phyloP scores from a whole-genome alignment of 2,113 vertebrate genomes.

The Carollia perspicillata region DNA sequence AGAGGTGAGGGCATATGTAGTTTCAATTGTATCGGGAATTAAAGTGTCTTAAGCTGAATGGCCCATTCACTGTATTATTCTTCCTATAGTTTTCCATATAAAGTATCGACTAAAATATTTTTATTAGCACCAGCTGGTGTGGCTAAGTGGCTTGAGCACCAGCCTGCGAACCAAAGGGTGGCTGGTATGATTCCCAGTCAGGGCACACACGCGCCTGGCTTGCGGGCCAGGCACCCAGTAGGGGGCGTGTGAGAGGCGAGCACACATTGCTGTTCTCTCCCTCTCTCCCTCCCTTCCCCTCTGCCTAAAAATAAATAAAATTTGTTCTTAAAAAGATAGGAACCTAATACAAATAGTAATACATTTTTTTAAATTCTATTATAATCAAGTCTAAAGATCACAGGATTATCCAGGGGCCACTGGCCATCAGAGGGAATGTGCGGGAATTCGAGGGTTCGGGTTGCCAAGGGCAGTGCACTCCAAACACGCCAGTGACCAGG shows the following conservation, averaged over 20 bases:
- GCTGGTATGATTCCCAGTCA: too few species aligned
- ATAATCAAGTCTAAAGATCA: not conserved
- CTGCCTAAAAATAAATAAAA: too few species aligned
- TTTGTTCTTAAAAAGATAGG: too few species aligned
- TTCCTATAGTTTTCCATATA: not conserved
- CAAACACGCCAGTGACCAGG: not conserved
- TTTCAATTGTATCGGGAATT: not conserved
- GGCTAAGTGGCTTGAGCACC: too few species aligned
- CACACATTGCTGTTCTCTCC: too few species aligned
- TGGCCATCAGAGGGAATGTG: not conserved
- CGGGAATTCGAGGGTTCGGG: not conserved
- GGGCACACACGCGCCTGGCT: too few species aligned
- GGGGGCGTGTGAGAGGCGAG: too few species aligned
- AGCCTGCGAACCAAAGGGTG: too few species aligned
- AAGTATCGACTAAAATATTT: not conserved
- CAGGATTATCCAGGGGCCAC: not conserved
- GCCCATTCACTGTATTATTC: not conserved
- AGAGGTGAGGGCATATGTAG: too few species aligned
- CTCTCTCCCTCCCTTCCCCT: too few species aligned
- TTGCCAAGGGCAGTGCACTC: fast-evolving
- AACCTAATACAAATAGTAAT: too few species aligned
- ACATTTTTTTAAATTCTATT: not conserved
- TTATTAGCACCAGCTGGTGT: not conserved
- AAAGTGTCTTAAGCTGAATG: not conserved
- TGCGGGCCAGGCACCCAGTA: too few species aligned